A percentile compares a stretch with the other conserved stretches of the same genome.
Conservation (phyloP, 1,140 invertebrate genomes). For the Zelostemma sp. region DNA sequence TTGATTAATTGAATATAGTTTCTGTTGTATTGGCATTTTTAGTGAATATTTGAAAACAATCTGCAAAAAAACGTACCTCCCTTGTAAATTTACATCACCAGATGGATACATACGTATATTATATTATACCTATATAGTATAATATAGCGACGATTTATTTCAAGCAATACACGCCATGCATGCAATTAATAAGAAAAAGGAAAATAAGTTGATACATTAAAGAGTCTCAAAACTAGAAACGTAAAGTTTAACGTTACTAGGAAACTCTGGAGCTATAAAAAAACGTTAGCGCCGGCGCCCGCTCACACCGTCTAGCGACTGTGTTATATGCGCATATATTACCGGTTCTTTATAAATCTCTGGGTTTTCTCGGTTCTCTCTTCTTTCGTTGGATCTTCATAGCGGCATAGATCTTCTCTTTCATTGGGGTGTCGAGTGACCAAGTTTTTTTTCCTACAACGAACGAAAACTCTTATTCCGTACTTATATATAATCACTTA, state of each 20-base stretch:
- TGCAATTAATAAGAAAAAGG: neutral
- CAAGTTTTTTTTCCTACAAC: neutral
- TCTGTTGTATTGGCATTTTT: too few relatives aligned
- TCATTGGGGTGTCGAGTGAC: constrained; percentile 62
- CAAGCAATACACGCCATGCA: too few relatives aligned
- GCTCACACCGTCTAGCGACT: too few relatives aligned
- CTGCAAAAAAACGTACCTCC: too few relatives aligned
- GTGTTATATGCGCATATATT: constrained; percentile 9
- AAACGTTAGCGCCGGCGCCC: constrained; percentile 49
- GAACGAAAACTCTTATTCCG: constrained; percentile 31
- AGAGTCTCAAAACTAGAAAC: neutral
- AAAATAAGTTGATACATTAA: neutral
- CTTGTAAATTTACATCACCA: too few relatives aligned
- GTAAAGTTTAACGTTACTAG: constrained; percentile 5
- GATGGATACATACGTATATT: neutral
- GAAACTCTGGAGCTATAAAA: constrained; percentile 5
- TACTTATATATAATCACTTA: too few relatives aligned
- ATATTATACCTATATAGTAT: neutral
- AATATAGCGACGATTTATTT: neutral
- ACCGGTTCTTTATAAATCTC: constrained; percentile 50
- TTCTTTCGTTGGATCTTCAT: constrained; percentile 24
- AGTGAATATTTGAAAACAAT: too few relatives aligned
- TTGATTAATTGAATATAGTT: too few relatives aligned
- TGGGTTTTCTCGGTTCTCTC: constrained; percentile 40
- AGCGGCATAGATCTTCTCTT: constrained; percentile 54